Base-by-base conservation (phyloP, 2,888 invertebrate species). In the Ennomos erosarius region DNA sequence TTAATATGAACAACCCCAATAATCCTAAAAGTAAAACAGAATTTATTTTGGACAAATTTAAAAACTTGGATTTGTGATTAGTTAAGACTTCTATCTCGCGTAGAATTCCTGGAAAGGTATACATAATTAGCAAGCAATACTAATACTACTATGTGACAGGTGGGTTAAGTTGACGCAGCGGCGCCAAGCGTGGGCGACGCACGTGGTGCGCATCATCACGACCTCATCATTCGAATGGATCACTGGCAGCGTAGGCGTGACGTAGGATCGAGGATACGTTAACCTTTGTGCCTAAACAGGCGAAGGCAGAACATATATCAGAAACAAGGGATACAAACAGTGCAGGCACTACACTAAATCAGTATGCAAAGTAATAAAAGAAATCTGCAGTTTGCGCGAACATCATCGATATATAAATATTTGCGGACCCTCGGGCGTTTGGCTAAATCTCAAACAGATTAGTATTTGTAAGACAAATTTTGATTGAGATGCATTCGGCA, bases 141-240 rank as follows among this genome's bases (percentile, higher is more conserved):
- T n/a, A 11, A 11, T 13, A 39, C 8, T 13, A 39, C 10, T 13
- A 34, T 44, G 44, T 57, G 58, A 55, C 60, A 55, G 54, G 65
- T 67, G 68, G 34, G 11, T 11, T 34, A 38, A 42, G 49, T 53
- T 64, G 65, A 60, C 68, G 70, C 66, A 70, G 67, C 35, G 55
- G 59, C 59, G 51, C 51, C 45, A 64, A 64, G 79, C 77, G 87
- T 85, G 78, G 86, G 84, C 75, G 79, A 62, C 70, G 79, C 76
- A 77, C 87, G 86, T 84, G 87, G 75, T 69, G 49, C 68, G 87
- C 82, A 88, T 87, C 76, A 66, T 66, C 71, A 83, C 75, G 71
- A 73, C 78, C 76, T 82, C 79, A 82, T 75, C 76, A 73, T 49
- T 49, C 52, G 64, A 73, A 76, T 70, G 73, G 68, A 73, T 72